These are phyloP conservation scores for Julus scandinavius DNA, from an alignment of 2,888 invertebrate genomes.

Conservation along the genomic window DNA sequence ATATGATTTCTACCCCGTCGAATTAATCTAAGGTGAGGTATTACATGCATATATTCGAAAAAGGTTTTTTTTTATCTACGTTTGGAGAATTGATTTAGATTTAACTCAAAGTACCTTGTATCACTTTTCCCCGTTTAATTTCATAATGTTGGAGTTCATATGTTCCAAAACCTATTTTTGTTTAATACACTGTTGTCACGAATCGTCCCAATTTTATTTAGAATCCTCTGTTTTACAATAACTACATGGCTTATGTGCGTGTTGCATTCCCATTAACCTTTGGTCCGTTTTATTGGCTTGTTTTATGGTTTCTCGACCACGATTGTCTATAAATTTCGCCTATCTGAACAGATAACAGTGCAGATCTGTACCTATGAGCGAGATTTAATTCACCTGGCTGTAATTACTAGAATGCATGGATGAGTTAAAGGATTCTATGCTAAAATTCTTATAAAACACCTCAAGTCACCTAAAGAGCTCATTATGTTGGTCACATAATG, in stretches of 20 bases:
- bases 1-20: no score
- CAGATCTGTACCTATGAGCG: background rate
- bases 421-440: background rate
- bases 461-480: no score
- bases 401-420: background rate
- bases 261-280: background rate
- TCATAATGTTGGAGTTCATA: no score
- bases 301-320: background rate
- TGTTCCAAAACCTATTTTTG: no score
- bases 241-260: background rate
- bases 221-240: background rate
- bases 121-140: no score
- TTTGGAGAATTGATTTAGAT: no score
- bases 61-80: no score
- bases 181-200: background rate
- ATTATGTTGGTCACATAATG: no score
- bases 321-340: background rate
- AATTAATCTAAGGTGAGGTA: no score
- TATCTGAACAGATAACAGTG: background rate
- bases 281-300: constrained; percentile 16
- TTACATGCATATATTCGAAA: no score
- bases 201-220: background rate
- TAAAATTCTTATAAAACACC: no score
- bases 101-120: no score
- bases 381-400: background rate